Conservation (phyloP, 1,140 invertebrate species). For the Euglossa dilemma region DNA sequence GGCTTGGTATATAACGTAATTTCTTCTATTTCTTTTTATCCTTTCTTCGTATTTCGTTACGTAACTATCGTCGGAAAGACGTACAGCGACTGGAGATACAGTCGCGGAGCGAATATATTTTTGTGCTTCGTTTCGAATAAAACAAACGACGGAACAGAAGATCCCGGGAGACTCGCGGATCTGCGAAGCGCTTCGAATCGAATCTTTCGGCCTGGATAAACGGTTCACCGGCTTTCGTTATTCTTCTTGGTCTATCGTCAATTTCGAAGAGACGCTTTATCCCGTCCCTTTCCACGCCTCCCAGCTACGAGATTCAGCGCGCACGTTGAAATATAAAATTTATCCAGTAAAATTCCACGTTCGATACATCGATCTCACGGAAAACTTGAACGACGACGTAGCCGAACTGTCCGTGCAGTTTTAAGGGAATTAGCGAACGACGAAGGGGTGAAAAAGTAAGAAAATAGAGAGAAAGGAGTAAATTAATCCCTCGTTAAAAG, state of each 20-base stretch:
- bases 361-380: no score
- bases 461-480: no score
- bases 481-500: no score
- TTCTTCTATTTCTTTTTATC: not conserved
- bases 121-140: not conserved
- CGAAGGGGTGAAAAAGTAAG: no score
- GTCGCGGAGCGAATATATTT: not conserved
- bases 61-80: no score
- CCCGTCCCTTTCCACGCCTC: not conserved
- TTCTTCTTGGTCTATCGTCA: constrained; percentile 12
- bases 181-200: constrained; percentile 12
- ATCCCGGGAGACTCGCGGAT: not conserved
- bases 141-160: not conserved
- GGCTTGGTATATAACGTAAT: not conserved
- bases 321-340: no score
- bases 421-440: no score
- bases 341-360: no score
- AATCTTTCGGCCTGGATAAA: not conserved
- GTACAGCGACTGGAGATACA: not conserved
- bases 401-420: no score
- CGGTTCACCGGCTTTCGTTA: not conserved
- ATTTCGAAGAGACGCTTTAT: constrained; percentile 8
- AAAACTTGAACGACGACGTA: no score
- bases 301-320: no score
- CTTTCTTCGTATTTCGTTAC: not conserved